These are phyloP conservation scores for Linnaemya tessellans DNA, from an alignment of 2,888 invertebrate species.

Conservation along the genomic window DNA sequence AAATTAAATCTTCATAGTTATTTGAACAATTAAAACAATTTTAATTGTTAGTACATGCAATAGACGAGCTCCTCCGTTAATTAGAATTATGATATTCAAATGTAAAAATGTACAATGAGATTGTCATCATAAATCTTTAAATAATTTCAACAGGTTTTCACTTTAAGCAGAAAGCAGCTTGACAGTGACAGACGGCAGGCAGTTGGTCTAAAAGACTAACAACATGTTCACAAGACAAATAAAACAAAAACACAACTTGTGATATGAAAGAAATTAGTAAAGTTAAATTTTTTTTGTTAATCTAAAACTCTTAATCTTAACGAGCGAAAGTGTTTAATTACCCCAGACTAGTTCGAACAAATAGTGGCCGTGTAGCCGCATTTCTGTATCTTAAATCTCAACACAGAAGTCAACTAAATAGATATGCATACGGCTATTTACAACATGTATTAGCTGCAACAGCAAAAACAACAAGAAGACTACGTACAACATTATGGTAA, in stretches of 20 bases:
- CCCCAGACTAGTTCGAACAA: not conserved
- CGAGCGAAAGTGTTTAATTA: constrained; percentile 70
- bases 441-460: constrained; percentile 8
- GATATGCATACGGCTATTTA: not conserved
- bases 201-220: not conserved
- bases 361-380: not conserved
- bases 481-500: not conserved
- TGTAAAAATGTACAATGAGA: not conserved
- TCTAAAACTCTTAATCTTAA: constrained; percentile 65
- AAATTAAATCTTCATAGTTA: too few species aligned
- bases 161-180: constrained; percentile 20
- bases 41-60: not conserved
- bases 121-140: constrained; percentile 40
- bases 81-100: not conserved
- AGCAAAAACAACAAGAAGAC: not conserved
- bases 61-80: not conserved
- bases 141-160: constrained; percentile 57
- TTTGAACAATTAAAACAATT: not conserved
- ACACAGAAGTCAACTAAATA: constrained; percentile 35
- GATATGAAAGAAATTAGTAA: not conserved
- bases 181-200: constrained; percentile 30
- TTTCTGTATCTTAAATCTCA: constrained; percentile 9
- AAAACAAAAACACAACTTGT: not conserved
- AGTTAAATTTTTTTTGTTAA: constrained; percentile 36
- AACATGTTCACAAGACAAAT: not conserved